phyloP scores from a whole-genome alignment of 2,113 vertebrate species.

The Macrotis lagotis region DNA sequence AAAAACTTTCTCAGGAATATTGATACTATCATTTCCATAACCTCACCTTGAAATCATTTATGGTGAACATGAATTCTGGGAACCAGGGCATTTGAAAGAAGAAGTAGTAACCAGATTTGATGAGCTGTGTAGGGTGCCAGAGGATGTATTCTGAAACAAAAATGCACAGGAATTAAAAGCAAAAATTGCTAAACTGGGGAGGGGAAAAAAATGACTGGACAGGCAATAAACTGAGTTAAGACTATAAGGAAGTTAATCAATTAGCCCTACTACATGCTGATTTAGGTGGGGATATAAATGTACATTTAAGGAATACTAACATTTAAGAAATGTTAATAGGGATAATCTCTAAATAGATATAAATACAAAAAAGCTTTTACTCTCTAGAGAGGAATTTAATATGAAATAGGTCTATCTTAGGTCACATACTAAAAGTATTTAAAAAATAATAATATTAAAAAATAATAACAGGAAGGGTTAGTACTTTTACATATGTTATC shows the following conservation, averaged over 20 bases:
- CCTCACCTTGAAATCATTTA: conserved; percentile 99
- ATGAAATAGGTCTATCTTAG: background rate
- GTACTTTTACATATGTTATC: background rate
- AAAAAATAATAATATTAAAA: background rate
- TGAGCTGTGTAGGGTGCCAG: conserved; percentile 94
- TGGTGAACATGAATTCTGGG: conserved; percentile 98
- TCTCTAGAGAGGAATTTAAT: background rate
- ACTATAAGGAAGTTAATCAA: background rate
- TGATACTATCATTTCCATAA: conserved; percentile 55
- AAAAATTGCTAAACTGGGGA: conserved; percentile 65
- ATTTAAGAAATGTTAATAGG: conserved; percentile 18
- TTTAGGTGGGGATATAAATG: background rate
- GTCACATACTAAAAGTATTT: background rate
- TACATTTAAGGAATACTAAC: background rate
- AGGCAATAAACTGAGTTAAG: background rate
- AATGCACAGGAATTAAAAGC: conserved; percentile 80
- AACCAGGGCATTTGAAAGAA: conserved; percentile 99
- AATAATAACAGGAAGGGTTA: background rate
- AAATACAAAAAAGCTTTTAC: background rate
- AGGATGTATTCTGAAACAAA: conserved; percentile 95
- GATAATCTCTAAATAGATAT: background rate
- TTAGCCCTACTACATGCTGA: background rate
- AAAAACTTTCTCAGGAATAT: conserved; percentile 18
- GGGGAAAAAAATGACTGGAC: background rate
- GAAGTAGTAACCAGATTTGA: conserved; percentile 97